Evolutionary conservation across 2,113 vertebrate genomes (phyloP).

Genomic region (Brachionichthys hirsutus): DNA sequence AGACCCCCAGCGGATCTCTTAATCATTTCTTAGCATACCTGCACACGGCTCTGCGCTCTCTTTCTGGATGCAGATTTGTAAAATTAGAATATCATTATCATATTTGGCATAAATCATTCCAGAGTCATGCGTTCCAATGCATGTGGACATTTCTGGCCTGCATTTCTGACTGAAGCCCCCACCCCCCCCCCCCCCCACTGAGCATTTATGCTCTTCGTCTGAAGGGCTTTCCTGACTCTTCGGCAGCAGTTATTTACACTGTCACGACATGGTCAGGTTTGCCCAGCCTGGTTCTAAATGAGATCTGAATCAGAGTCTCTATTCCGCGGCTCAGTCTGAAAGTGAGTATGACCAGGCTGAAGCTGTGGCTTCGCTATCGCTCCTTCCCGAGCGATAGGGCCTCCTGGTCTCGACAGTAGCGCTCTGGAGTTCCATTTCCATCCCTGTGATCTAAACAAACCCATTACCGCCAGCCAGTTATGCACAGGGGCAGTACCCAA

Average conservation of each 20-base stretch:
- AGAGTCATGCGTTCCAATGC: slow-evolving; percentile 53
- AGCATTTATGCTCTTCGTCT: slow-evolving; percentile 19
- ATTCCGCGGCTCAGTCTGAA: slow-evolving; percentile 57
- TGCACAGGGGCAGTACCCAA: slow-evolving; percentile 62
- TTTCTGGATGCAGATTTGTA: slow-evolving; percentile 65
- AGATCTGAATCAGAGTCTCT: slow-evolving; percentile 71
- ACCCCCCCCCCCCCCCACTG: no score
- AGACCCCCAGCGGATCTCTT: slow-evolving; percentile 75
- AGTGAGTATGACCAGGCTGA: slow-evolving; percentile 59
- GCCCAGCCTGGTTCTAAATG: slow-evolving; percentile 59
- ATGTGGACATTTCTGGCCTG: slow-evolving; percentile 22
- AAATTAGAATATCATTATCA: slow-evolving; percentile 75
- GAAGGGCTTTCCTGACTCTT: slow-evolving; percentile 46
- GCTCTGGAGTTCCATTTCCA: slow-evolving; percentile 79
- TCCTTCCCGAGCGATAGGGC: slow-evolving; percentile 67
- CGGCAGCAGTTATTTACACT: slow-evolving; percentile 46
- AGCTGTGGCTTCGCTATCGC: slow-evolving; percentile 57
- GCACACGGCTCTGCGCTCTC: slow-evolving; percentile 72
- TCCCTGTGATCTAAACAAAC: slow-evolving; percentile 83
- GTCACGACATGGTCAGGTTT: slow-evolving; percentile 53
- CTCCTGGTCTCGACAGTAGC: slow-evolving; percentile 60
- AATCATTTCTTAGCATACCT: slow-evolving; percentile 80
- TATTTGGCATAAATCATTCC: slow-evolving; percentile 56
- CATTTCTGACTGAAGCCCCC: slow-evolving; percentile 12
- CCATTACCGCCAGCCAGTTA: slow-evolving; percentile 72